These are phyloP conservation scores for Hylomyscus alleni DNA, from an alignment of 2,797 vertebrate genomes.

Conservation along the genomic window DNA sequence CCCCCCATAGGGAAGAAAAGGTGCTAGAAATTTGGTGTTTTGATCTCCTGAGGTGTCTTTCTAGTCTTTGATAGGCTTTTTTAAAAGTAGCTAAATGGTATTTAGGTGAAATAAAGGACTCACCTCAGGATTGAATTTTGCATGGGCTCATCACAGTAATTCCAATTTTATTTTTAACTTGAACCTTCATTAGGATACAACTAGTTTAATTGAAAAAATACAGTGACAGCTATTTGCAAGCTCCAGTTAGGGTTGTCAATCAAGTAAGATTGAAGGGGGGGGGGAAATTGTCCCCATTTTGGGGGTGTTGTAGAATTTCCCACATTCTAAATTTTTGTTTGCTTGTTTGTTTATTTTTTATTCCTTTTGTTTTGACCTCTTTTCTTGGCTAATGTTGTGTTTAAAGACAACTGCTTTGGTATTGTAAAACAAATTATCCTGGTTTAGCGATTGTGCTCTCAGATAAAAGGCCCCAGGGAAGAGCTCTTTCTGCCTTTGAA, in stretches of 20 bases:
- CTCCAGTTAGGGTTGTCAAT: background rate
- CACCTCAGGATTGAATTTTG: slow-evolving; percentile 33
- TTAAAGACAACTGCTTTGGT: slow-evolving; percentile 81
- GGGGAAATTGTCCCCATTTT: background rate
- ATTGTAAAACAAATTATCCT: slow-evolving; percentile 82
- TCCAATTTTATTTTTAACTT: slow-evolving; percentile 37
- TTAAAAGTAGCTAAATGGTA: slow-evolving; percentile 47
- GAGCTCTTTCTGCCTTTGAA: slow-evolving; percentile 70
- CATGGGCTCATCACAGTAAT: background rate
- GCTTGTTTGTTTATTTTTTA: slow-evolving; percentile 73
- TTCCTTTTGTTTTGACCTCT: slow-evolving; percentile 72
- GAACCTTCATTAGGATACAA: background rate
- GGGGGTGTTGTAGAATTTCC: background rate
- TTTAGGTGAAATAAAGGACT: slow-evolving; percentile 21
- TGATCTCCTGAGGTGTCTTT: slow-evolving; percentile 62
- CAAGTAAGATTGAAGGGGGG: slow-evolving; percentile 31
- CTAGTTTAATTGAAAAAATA: background rate
- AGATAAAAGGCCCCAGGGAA: slow-evolving; percentile 78
- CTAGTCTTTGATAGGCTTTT: slow-evolving; percentile 21
- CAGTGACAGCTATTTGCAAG: background rate
- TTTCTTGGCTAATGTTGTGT: slow-evolving; percentile 80
- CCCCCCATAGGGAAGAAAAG: background rate
- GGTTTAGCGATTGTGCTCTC: slow-evolving; percentile 53
- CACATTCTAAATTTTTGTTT: background rate
- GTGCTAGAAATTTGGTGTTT: slow-evolving; percentile 62